Base-by-base conservation (phyloP, 2,888 invertebrate species). In the Ornithoptera priamus region DNA sequence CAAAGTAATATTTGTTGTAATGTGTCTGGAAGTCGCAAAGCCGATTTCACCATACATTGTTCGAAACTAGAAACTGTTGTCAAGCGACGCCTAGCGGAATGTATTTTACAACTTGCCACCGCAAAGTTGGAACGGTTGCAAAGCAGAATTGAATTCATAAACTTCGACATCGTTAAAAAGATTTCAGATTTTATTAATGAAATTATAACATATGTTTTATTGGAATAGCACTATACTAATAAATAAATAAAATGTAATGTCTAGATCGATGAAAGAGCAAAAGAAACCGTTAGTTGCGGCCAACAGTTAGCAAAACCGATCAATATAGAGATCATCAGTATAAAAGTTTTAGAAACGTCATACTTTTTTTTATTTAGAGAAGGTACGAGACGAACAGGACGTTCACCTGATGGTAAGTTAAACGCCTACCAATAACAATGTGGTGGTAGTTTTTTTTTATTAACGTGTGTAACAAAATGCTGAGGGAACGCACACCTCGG, bases 11-110 rank as follows among this genome's bases (percentile, higher is more conserved):
- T 65, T 65, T 58, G 65, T 65, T 65, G 7, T 36, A 65, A 56
- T 53, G 39, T 53, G 53, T 65, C 53, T 22, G 36, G 17, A 64
- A 63, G 56, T 67, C 53, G 58, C 22, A 69, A 66, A 63, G 58
- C 58, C 39, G 62, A 62, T 70, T 63, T 66, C 62, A 39, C 24
- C 66, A 58, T 53, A 70, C 66, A 70, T 62, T 66, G 62, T 60
- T 67, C 57, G 22, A 22, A 64, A 60, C 63, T 63, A n/a, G 63
- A 42, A 56, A 64, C 56, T 39, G 22, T 63, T 59, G 60, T 60
- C 63, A 64, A 22, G 53, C 59, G 63, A 39, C 42, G 24, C 63
- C 56, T 22, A 59, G 58, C 24, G 56, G 36, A 70, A 67, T 67
- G 62, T 70, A 58, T 67, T 63, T 67, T 53, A 67, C 63, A 53